A percentile compares a stretch with the other conserved stretches of the same genome.
These are phyloP conservation scores for Pangasianodon gigas DNA, from an alignment of 2,113 vertebrate genomes.

Conservation along the genomic window DNA sequence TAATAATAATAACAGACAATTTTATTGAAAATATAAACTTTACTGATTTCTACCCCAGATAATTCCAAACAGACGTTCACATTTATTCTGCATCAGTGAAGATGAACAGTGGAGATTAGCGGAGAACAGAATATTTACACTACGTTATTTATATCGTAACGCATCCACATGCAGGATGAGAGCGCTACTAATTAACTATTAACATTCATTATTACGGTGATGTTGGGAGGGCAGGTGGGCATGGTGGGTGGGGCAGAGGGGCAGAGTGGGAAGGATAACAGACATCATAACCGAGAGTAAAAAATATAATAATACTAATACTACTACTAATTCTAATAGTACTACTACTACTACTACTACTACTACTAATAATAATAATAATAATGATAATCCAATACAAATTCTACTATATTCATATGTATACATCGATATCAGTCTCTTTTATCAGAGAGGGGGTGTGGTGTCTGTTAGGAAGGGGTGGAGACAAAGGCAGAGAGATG, in stretches of 20 bases:
- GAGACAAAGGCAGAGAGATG: not conserved
- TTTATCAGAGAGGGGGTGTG: not conserved
- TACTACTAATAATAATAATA: slow-evolving; percentile 50
- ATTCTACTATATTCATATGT: slow-evolving; percentile 43
- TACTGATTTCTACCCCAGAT: slow-evolving; percentile 64
- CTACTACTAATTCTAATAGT: slow-evolving; percentile 7
- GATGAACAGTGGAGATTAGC: not conserved
- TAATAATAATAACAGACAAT: not conserved
- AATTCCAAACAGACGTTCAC: slow-evolving; percentile 49
- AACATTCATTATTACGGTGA: not conserved
- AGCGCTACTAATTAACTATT: not conserved
- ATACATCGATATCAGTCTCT: not conserved
- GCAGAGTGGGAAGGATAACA: slow-evolving; percentile 54
- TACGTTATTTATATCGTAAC: not conserved
- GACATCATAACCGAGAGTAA: slow-evolving; percentile 60
- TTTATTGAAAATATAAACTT: slow-evolving; percentile 65
- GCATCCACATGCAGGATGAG: slow-evolving; percentile 38
- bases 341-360: too few relatives aligned
- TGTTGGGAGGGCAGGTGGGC: slow-evolving; percentile 11
- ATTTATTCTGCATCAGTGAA: slow-evolving; percentile 11
- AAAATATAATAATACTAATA: slow-evolving; percentile 58
- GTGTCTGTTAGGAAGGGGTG: not conserved
- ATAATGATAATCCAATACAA: slow-evolving; percentile 49
- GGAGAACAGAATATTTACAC: not conserved
- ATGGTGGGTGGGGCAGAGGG: slow-evolving; percentile 21